Evolutionary conservation across 2,113 vertebrate genomes (phyloP).

Genomic region (Geococcyx californianus): DNA sequence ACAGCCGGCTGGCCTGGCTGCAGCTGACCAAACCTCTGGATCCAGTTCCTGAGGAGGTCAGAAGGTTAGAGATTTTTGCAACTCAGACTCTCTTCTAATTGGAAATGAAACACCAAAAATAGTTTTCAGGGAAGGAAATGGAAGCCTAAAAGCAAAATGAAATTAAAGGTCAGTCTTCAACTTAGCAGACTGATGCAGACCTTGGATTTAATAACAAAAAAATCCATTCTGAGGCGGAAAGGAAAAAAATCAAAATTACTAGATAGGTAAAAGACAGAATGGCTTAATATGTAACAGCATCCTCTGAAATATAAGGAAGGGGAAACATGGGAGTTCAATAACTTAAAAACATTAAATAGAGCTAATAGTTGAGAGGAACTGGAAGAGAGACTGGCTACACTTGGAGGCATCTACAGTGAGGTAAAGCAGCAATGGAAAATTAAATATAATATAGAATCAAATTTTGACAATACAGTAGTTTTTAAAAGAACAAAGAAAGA

Average conservation of each 20-base stretch:
- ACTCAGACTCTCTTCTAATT: not conserved
- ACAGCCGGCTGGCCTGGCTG: constrained; percentile 1
- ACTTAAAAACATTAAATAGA: constrained; percentile 21
- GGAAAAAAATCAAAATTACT: not conserved
- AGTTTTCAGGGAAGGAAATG: constrained; percentile 42
- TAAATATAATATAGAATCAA: constrained; percentile 12
- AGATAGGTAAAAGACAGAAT: constrained; percentile 40
- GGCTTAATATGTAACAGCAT: constrained; percentile 15
- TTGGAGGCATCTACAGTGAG: constrained; percentile 32
- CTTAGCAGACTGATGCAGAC: not conserved
- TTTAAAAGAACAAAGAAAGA: constrained; percentile 22
- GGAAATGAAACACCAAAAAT: constrained; percentile 39
- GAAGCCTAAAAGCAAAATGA: constrained; percentile 61
- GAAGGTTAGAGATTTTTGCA: constrained; percentile 20
- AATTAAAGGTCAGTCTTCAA: constrained; percentile 53
- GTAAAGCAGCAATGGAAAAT: constrained; percentile 19
- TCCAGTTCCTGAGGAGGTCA: not conserved
- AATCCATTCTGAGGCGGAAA: constrained; percentile 23
- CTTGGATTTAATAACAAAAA: constrained; percentile 28
- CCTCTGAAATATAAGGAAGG: constrained; percentile 2
- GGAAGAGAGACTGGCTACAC: constrained; percentile 2
- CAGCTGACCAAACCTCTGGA: not conserved
- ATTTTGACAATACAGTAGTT: not conserved
- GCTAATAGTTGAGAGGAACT: constrained; percentile 14
- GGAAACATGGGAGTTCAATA: constrained; percentile 23